Percentiles rank a stretch among this genome's conserved stretches.
Conservation (phyloP, 2,113 vertebrate genomes). For the Burhinus bistriatus region DNA sequence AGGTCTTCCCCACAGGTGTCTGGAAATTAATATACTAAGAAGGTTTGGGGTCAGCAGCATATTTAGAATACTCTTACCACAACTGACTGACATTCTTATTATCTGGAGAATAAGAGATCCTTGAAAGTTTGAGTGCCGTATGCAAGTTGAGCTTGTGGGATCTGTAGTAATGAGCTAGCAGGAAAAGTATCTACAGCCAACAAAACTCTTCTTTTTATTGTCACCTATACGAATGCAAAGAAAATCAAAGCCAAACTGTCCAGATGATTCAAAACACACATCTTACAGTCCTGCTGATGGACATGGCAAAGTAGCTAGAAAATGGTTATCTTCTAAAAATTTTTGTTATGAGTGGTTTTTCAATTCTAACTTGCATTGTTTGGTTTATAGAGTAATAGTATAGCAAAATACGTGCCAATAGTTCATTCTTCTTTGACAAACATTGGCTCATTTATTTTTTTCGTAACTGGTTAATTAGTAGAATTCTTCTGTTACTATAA, state of each 20-base stretch:
- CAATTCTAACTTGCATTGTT: neutral
- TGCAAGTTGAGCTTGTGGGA: neutral
- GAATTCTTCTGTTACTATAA: neutral
- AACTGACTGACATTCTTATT: neutral
- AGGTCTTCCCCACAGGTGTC: neutral
- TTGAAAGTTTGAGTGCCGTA: neutral
- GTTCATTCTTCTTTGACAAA: neutral
- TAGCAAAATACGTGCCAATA: neutral
- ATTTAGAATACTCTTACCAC: neutral
- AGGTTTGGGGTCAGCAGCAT: neutral
- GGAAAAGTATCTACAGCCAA: neutral
- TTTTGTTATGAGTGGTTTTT: neutral
- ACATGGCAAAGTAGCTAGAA: neutral
- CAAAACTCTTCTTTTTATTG: neutral
- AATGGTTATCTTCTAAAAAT: neutral
- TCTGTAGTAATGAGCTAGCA: neutral
- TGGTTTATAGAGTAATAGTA: neutral
- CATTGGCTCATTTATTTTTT: neutral
- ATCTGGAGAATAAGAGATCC: neutral
- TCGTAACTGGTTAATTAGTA: neutral
- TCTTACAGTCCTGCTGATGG: neutral
- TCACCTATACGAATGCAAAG: neutral
- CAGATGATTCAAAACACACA: neutral
- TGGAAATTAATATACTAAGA: neutral
- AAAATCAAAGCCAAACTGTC: neutral